Evolutionary conservation across 1,140 invertebrate genomes (phyloP), one percentile per base, ranked within the genome.

Genomic region (Drosophila pallidifrons): DNA sequence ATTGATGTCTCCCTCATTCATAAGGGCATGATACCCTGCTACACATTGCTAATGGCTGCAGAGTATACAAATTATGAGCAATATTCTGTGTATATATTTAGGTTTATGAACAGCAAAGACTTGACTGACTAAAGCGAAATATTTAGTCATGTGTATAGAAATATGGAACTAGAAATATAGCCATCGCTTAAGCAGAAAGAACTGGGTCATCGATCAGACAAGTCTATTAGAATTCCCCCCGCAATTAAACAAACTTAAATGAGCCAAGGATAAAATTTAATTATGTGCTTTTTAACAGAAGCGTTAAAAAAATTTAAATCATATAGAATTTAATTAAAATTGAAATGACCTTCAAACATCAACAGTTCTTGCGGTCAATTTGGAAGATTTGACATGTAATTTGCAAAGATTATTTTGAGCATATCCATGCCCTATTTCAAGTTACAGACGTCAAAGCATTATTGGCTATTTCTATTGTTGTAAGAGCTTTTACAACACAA

Each of bases 171-270:
- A 47, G 35, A 30, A 11, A 58, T 5, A 43, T 32, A 41, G 38
- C 15, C 3, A 58, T 58, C 20, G 10, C 10, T 20, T 25, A 11
- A 20, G 38, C 7, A 41, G 1, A 38, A 61, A 49, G 35, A 68
- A 74, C 38, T 74, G 49, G 64, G 71, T 74, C 65, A 74, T 61
- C 47, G 57, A 68, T 74, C 58, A 30, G 68, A 41, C 11, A 55
- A 38, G 43, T 30, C 35, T 13, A 13, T 6, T 30, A 38, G 55
- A 3, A 51, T 43, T 43, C n/a, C 20, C 20, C 3, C 3, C n/a
- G 5, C n/a, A 43, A 43, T 43, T 43, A n/a, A 43, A 43, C 41
- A n/a, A 13, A 5, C n/a, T 43, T 43, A 47, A 46, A 47, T 16
- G 46, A 8, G 16, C 16, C 10, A 47, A 16, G 20, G 1, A 47